Evolutionary conservation across 2,797 vertebrate species (phyloP).

Genomic region (Sebastes alutus): DNA sequence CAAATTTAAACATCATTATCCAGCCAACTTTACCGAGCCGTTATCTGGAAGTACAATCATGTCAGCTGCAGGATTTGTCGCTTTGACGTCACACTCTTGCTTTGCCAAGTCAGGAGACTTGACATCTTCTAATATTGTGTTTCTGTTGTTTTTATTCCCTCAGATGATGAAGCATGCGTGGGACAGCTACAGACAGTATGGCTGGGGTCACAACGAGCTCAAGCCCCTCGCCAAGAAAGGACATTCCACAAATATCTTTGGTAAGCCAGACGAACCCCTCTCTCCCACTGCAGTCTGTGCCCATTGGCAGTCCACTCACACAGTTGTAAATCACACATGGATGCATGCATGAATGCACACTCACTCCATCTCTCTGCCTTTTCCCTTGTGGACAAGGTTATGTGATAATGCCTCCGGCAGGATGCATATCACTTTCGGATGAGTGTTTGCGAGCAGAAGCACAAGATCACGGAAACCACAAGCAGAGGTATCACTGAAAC

Average conservation of each 20-base stretch:
- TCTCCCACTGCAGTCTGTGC: not conserved
- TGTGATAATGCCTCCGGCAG: constrained; percentile 29
- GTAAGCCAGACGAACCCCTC: constrained; percentile 81
- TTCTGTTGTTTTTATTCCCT: not conserved
- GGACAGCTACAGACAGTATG: constrained; percentile 97
- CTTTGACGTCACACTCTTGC: not conserved
- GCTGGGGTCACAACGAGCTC: constrained; percentile 99
- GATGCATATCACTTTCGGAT: constrained; percentile 22
- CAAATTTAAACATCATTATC: not conserved
- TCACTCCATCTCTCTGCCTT: not conserved
- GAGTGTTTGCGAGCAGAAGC: not conserved
- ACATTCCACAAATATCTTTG: constrained; percentile 99
- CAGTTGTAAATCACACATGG: constrained; percentile 11
- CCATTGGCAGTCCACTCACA: constrained; percentile 32
- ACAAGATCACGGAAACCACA: not conserved
- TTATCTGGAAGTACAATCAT: not conserved
- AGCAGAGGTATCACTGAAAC: not conserved
- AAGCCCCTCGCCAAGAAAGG: constrained; percentile 98
- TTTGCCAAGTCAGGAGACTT: no score
- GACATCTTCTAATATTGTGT: not conserved
- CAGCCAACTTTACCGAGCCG: not conserved
- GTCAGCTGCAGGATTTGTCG: not conserved
- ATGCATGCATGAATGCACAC: constrained; percentile 10
- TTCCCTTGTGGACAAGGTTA: constrained; percentile 26
- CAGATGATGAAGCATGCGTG: constrained; percentile 99